Evolutionary conservation across 2,888 invertebrate genomes (phyloP).

Genomic region (Agapostemon virescens): DNA sequence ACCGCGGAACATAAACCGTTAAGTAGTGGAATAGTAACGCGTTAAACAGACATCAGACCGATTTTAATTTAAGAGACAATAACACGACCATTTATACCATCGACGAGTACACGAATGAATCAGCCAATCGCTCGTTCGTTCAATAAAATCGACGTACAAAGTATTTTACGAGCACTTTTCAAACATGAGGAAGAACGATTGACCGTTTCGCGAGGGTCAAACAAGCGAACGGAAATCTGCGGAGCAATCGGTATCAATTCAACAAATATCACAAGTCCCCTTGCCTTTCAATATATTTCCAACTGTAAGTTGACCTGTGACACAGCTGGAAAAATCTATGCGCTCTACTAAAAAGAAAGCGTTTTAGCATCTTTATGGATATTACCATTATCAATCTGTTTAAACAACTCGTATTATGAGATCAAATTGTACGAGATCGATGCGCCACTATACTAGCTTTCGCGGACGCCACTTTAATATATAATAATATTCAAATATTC

Average conservation of each 20-base stretch:
- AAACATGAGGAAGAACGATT: conserved; percentile 20
- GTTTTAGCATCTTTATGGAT: neutral
- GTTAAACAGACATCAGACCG: conserved; percentile 10
- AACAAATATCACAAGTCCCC: conserved; percentile 3
- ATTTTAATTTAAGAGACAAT: conserved; percentile 35
- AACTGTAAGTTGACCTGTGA: neutral
- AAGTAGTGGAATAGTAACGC: conserved; percentile 12
- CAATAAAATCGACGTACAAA: conserved; percentile 12
- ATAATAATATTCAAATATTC: too few relatives aligned
- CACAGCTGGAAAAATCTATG: neutral
- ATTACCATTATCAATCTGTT: neutral
- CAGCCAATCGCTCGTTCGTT: conserved; percentile 11
- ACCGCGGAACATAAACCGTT: neutral
- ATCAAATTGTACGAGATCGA: too few relatives aligned
- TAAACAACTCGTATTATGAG: neutral
- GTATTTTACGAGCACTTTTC: conserved; percentile 40
- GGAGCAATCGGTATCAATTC: conserved; percentile 34
- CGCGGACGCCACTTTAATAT: too few relatives aligned
- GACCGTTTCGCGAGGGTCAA: conserved; percentile 9
- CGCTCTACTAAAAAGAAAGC: neutral
- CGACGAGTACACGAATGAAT: neutral
- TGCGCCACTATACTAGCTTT: too few relatives aligned
- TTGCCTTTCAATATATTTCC: conserved; percentile 6
- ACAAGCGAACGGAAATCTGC: conserved; percentile 3
- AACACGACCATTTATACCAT: conserved; percentile 12